These are phyloP conservation scores for Phorcus lineatus DNA, from an alignment of 2,888 invertebrate species.

Conservation along the genomic window DNA sequence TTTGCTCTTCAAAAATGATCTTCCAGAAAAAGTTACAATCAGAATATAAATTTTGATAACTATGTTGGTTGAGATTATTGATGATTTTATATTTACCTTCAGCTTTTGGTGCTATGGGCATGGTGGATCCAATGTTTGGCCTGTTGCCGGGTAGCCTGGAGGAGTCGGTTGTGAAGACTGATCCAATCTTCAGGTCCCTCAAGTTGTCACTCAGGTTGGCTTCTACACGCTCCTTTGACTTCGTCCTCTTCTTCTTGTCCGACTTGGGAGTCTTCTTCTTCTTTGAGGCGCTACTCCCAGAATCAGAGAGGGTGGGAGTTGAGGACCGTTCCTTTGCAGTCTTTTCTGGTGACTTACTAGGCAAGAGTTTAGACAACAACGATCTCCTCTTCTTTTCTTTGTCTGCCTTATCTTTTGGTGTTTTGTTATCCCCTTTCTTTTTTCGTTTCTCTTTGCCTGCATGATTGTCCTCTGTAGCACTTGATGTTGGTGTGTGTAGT, in stretches of 20 bases:
- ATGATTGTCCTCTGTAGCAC: slow-evolving; percentile 38
- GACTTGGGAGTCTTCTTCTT: slow-evolving; percentile 44
- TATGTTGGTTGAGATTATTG: too few species aligned
- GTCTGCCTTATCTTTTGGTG: slow-evolving; percentile 23
- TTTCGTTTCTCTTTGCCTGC: slow-evolving; percentile 47
- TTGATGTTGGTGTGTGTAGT: not conserved
- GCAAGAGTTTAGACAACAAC: slow-evolving; percentile 57
- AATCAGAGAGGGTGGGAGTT: slow-evolving; percentile 16
- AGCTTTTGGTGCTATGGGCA: slow-evolving; percentile 68
- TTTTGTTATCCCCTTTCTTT: slow-evolving; percentile 43
- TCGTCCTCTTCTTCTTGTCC: slow-evolving; percentile 55
- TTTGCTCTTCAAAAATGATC: too few species aligned
- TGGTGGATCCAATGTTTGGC: slow-evolving; percentile 32
- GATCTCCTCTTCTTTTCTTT: slow-evolving; percentile 69
- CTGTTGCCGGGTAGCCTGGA: not conserved
- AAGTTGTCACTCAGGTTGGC: slow-evolving; percentile 49
- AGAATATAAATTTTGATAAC: too few species aligned
- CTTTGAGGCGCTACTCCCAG: slow-evolving; percentile 19
- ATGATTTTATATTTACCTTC: slow-evolving; percentile 63
- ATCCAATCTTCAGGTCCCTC: slow-evolving; percentile 60
- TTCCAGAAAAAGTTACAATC: too few species aligned
- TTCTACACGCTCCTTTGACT: slow-evolving; percentile 39
- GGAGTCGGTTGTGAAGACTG: slow-evolving; percentile 49
- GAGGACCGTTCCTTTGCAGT: slow-evolving; percentile 19
- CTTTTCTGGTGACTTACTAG: slow-evolving; percentile 61